A percentile compares a stretch with the other conserved stretches of the same genome.
Conservation (phyloP, 2,888 invertebrate genomes). For the Dasysyrphus albostriatus region DNA sequence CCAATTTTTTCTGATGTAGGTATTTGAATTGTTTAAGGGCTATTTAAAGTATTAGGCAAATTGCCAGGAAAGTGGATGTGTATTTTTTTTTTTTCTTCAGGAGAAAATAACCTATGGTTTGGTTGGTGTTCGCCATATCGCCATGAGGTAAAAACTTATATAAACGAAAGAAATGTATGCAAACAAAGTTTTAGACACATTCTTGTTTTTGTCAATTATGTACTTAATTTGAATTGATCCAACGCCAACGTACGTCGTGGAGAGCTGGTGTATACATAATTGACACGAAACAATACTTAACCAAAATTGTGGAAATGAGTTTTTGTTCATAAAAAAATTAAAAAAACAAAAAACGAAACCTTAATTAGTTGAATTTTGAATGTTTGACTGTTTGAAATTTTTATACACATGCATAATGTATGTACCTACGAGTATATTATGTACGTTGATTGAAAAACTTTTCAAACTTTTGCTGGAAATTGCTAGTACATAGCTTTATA, state of each 20-base stretch:
- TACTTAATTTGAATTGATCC: constrained; percentile 17
- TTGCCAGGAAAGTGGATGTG: constrained; percentile 19
- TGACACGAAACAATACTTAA: constrained; percentile 21
- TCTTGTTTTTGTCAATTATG: constrained; percentile 14
- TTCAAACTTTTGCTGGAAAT: no score
- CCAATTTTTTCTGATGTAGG: constrained; percentile 14
- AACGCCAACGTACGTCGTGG: not conserved
- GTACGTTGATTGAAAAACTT: no score
- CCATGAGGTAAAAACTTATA: not conserved
- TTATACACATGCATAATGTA: no score
- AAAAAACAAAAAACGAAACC: not conserved
- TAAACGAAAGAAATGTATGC: not conserved
- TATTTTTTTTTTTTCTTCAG: not conserved
- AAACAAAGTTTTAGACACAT: constrained; percentile 12
- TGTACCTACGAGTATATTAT: no score
- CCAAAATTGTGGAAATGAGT: not conserved
- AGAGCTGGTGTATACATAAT: not conserved
- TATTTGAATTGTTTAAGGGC: constrained; percentile 35
- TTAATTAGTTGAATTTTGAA: not conserved
- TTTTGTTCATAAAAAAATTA: not conserved
- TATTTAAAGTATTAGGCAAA: constrained; percentile 39
- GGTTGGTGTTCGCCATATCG: not conserved
- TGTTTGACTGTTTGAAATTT: not conserved
- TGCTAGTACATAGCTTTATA: no score
- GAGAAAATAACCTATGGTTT: not conserved